These are phyloP conservation scores for Drusus annulatus DNA, from an alignment of 1,140 invertebrate genomes.

Conservation along the genomic window DNA sequence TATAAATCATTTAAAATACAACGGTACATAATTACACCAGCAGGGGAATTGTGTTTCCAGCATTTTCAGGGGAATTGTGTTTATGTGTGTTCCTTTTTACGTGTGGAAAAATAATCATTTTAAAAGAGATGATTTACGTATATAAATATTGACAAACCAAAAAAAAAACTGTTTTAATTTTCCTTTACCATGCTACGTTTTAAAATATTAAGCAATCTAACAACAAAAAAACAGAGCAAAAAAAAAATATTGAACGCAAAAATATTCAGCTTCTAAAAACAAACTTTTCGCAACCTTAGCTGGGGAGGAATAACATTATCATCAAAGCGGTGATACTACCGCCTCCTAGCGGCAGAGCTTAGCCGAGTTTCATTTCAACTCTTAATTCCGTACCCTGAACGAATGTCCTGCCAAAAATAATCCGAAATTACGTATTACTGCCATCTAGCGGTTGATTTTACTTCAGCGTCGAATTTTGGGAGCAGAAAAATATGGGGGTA, in stretches of 20 bases:
- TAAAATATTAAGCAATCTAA: too few species aligned
- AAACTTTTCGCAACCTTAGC: constrained; percentile 13
- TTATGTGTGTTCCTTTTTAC: too few species aligned
- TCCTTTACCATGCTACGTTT: too few species aligned
- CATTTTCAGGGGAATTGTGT: too few species aligned
- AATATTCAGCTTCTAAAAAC: neutral
- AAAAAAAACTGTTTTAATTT: too few species aligned
- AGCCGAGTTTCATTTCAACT: neutral
- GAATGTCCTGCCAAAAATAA: neutral
- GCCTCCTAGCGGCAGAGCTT: constrained; percentile 44
- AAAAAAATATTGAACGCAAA: neutral
- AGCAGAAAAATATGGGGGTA: neutral
- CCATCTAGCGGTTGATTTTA: constrained; percentile 21
- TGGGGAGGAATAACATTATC: neutral
- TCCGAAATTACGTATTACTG: neutral
- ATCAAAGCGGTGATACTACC: neutral
- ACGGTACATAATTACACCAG: too few species aligned
- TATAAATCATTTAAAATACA: too few species aligned
- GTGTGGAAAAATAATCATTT: too few species aligned
- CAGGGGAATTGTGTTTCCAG: too few species aligned
- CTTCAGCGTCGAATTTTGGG: neutral
- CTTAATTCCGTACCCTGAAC: neutral
- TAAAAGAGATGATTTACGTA: too few species aligned
- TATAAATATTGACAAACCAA: too few species aligned
- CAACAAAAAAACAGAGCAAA: too few species aligned